phyloP scores from a whole-genome alignment of 2,797 vertebrate genomes.

The Gambelia wislizenii region DNA sequence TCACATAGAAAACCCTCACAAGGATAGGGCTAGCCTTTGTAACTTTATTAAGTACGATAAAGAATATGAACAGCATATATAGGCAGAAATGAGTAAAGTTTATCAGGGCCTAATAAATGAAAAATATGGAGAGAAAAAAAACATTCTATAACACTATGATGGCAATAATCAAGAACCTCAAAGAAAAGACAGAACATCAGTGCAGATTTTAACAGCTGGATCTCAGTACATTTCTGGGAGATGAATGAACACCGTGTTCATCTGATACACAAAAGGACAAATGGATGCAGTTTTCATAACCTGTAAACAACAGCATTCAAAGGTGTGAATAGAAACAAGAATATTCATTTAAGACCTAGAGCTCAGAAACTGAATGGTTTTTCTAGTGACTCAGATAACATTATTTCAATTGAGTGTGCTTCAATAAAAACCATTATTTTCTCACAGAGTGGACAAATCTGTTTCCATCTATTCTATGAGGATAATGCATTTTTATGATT shows the following conservation, averaged over 20 bases:
- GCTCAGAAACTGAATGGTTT: not conserved
- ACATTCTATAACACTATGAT: not conserved
- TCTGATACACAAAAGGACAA: constrained; percentile 12
- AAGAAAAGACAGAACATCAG: not conserved
- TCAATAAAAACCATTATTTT: constrained; percentile 15
- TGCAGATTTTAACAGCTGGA: constrained; percentile 2
- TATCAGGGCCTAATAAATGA: constrained; percentile 8
- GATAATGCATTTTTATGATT: constrained; percentile 14
- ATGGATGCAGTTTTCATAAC: not conserved
- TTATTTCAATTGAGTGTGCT: constrained; percentile 3
- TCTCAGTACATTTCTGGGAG: constrained; percentile 10
- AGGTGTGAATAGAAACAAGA: not conserved
- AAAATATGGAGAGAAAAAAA: constrained; percentile 34
- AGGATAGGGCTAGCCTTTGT: not conserved
- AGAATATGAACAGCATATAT: not conserved
- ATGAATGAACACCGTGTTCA: not conserved
- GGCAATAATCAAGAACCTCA: not conserved
- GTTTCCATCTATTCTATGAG: constrained; percentile 27
- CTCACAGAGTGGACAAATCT: not conserved
- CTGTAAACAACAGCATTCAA: constrained; percentile 31
- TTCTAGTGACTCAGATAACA: not conserved
- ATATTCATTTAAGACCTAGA: constrained; percentile 12
- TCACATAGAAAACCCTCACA: not conserved
- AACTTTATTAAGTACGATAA: not conserved
- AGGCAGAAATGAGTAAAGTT: not conserved